phyloP scores from a whole-genome alignment of 1,140 invertebrate genomes.

The Pissodes strobi region DNA sequence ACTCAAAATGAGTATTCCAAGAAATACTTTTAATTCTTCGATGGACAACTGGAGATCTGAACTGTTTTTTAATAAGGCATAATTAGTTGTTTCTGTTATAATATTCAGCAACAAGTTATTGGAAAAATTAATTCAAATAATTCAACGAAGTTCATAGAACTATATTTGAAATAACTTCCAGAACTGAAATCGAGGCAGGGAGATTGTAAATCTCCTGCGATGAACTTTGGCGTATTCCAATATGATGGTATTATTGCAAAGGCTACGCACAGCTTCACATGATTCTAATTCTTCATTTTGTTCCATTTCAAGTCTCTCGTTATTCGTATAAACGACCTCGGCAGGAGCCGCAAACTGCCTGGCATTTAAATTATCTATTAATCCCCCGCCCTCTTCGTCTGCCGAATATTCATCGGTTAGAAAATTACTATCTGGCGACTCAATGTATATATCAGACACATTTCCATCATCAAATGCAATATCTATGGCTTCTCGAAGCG shows the following conservation, averaged over 20 bases:
- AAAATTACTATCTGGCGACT: slow-evolving; percentile 1
- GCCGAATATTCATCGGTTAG: background rate
- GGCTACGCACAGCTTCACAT: no score
- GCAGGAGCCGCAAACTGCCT: background rate
- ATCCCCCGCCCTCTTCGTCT: background rate
- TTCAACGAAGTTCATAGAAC: no score
- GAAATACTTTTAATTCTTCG: no score
- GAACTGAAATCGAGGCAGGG: no score
- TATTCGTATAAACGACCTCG: slow-evolving; percentile 23
- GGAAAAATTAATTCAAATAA: no score
- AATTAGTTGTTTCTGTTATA: slow-evolving; percentile 8
- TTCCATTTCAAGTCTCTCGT: slow-evolving; percentile 2
- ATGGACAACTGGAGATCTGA: no score
- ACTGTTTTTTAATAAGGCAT: slow-evolving; percentile 23
- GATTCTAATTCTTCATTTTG: background rate
- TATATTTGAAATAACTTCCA: no score
- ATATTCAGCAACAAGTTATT: slow-evolving; percentile 13
- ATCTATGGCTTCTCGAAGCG: no score
- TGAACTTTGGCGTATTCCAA: background rate
- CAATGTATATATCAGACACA: background rate
- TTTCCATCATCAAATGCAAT: background rate
- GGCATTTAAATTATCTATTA: background rate
- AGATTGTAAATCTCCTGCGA: no score
- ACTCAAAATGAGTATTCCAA: slow-evolving; percentile 26
- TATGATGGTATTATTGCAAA: background rate